Conservation (phyloP, 2,797 vertebrate species). For the Hypotaenidia philippensis region DNA sequence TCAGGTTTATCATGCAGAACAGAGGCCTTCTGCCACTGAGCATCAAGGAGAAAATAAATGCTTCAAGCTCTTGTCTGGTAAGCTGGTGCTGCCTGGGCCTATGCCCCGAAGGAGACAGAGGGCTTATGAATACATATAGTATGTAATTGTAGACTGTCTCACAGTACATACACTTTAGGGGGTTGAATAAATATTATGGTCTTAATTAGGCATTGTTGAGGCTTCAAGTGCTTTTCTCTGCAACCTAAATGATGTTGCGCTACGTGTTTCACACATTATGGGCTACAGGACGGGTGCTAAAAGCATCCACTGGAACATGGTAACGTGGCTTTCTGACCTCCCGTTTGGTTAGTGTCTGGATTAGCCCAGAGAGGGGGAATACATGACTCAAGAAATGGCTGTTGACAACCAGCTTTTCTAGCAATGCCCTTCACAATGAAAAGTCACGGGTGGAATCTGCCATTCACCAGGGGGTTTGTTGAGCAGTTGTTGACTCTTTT, state of each 20-base stretch:
- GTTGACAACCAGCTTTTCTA: neutral
- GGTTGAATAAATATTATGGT: neutral
- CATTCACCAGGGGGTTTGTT: neutral
- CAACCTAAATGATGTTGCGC: neutral
- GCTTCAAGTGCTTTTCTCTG: neutral
- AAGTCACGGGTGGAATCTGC: fast-evolving
- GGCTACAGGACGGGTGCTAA: too few relatives aligned
- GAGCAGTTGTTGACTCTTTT: neutral
- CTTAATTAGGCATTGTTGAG: neutral
- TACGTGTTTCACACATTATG: fast-evolving
- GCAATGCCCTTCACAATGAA: neutral
- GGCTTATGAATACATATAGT: neutral
- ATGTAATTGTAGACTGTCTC: neutral
- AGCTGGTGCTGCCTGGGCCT: neutral
- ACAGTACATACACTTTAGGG: neutral
- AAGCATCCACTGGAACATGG: neutral
- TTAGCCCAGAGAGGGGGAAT: neutral
- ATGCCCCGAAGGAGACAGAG: neutral
- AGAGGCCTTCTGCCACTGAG: neutral
- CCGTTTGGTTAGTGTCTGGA: fast-evolving
- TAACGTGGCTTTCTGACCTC: neutral
- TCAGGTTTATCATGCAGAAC: neutral
- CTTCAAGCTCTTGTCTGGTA: neutral
- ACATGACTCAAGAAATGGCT: neutral
- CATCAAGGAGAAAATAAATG: neutral